Percentiles rank a stretch among this genome's conserved stretches.
Evolutionary conservation across 2,797 vertebrate species (phyloP).

Genomic region (Hybognathus amarus): DNA sequence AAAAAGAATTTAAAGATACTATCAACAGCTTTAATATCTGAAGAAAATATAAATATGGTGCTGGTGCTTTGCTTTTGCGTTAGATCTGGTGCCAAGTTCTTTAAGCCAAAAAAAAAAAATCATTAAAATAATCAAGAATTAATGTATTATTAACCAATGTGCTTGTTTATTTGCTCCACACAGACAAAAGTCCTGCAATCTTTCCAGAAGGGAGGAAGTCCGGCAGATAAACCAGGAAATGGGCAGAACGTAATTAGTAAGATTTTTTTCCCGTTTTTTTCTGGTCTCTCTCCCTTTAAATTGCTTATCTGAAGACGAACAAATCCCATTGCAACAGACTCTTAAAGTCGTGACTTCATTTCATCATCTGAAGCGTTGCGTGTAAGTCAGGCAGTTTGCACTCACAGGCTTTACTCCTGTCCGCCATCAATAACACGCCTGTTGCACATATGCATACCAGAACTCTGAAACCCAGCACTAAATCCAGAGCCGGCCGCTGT

Average conservation of each 20-base stretch:
- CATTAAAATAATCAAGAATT: constrained; percentile 23
- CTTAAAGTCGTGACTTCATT: not conserved
- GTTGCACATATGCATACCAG: constrained; percentile 56
- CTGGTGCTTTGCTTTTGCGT: not conserved
- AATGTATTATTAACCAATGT: constrained; percentile 59
- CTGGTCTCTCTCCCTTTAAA: not conserved
- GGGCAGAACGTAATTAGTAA: constrained; percentile 42
- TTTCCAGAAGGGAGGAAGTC: constrained; percentile 49
- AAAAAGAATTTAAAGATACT: constrained; percentile 71
- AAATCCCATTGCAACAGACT: not conserved
- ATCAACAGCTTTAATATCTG: constrained; percentile 65
- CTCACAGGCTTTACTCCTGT: constrained; percentile 47
- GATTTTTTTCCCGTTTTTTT: constrained; percentile 41
- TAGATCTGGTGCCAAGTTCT: constrained; percentile 1
- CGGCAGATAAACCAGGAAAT: constrained; percentile 50
- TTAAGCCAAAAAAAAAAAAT: constrained; percentile 1
- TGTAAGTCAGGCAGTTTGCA: constrained; percentile 18
- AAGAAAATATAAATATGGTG: constrained; percentile 29
- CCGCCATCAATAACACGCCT: constrained; percentile 57
- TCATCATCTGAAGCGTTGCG: constrained; percentile 14
- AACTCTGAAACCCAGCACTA: constrained; percentile 42
- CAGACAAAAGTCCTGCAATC: constrained; percentile 32
- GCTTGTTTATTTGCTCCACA: constrained; percentile 51
- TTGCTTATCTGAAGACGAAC: not conserved
- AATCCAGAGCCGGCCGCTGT: constrained; percentile 64